Percentiles rank a stretch among this genome's conserved stretches.
These are phyloP conservation scores for Leptopilina myrica DNA, from an alignment of 2,888 invertebrate species.

Conservation along the genomic window DNA sequence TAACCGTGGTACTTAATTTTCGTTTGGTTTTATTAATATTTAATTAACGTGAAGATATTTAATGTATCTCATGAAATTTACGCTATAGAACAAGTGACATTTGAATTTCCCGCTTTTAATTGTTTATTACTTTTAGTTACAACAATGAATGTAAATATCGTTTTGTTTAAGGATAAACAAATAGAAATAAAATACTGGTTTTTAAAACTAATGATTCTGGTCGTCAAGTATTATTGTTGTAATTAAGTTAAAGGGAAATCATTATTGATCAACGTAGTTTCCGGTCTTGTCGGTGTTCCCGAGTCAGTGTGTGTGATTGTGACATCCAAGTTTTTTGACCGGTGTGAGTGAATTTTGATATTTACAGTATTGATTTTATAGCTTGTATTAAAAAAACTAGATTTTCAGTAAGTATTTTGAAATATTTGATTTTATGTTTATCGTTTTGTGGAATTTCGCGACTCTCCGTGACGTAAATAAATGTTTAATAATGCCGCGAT, in stretches of 20 bases:
- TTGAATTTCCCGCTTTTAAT: not conserved
- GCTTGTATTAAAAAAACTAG: not conserved
- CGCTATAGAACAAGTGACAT: not conserved
- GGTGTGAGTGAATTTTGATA: not conserved
- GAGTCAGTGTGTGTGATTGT: not conserved
- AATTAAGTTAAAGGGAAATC: not conserved
- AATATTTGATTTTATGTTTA: not conserved
- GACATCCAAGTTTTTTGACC: not conserved
- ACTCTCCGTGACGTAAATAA: not conserved
- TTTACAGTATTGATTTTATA: constrained; percentile 6
- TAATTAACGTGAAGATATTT: too few relatives aligned
- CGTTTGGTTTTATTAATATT: too few relatives aligned
- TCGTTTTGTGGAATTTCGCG: not conserved
- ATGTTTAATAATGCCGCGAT: not conserved
- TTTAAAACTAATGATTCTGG: not conserved
- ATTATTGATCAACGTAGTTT: not conserved
- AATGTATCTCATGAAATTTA: too few relatives aligned
- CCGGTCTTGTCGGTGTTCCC: not conserved
- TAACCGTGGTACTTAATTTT: too few relatives aligned
- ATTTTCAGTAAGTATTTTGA: not conserved
- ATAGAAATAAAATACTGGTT: not conserved
- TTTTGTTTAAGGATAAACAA: not conserved
- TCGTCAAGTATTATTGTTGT: not conserved
- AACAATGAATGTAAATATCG: not conserved
- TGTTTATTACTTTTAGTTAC: not conserved